These are phyloP conservation scores for Limnephilus lunatus DNA, from an alignment of 2,888 invertebrate genomes.

Conservation along the genomic window DNA sequence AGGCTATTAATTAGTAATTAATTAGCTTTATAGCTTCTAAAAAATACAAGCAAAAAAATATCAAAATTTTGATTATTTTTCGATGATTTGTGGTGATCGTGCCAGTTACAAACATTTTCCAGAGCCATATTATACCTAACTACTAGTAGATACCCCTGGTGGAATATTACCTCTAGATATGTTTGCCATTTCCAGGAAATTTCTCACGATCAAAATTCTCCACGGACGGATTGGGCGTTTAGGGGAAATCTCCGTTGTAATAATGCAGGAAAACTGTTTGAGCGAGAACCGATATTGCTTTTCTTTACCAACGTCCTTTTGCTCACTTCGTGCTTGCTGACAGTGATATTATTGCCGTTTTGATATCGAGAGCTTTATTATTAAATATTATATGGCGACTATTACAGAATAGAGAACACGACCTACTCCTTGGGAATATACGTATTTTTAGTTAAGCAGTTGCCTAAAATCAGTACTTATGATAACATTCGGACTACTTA, in stretches of 20 bases:
- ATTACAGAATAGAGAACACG: background rate
- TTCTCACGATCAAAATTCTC: background rate
- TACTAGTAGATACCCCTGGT: background rate
- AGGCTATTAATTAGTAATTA: too few relatives aligned
- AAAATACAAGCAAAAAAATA: too few relatives aligned
- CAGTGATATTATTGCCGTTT: background rate
- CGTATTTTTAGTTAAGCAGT: background rate
- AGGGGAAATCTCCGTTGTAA: slow-evolving; percentile 34
- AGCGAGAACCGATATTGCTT: slow-evolving; percentile 9
- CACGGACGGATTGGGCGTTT: background rate
- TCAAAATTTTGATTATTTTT: background rate
- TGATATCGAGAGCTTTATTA: background rate
- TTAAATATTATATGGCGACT: background rate
- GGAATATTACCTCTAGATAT: slow-evolving; percentile 20
- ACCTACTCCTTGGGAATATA: background rate
- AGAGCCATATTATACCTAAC: background rate
- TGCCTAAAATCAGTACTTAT: too few relatives aligned
- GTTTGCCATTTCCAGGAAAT: slow-evolving; percentile 44
- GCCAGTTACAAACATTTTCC: background rate
- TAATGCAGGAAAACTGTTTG: slow-evolving; percentile 26
- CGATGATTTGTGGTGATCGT: background rate
- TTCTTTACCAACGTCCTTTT: slow-evolving; percentile 9
- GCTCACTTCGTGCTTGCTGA: background rate
- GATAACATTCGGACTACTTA: too few relatives aligned
- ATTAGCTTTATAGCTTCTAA: too few relatives aligned